A percentile compares a stretch with the other conserved stretches of the same genome.
These are phyloP conservation scores for Limnodromus scolopaceus DNA, from an alignment of 2,797 vertebrate species.

Conservation along the genomic window DNA sequence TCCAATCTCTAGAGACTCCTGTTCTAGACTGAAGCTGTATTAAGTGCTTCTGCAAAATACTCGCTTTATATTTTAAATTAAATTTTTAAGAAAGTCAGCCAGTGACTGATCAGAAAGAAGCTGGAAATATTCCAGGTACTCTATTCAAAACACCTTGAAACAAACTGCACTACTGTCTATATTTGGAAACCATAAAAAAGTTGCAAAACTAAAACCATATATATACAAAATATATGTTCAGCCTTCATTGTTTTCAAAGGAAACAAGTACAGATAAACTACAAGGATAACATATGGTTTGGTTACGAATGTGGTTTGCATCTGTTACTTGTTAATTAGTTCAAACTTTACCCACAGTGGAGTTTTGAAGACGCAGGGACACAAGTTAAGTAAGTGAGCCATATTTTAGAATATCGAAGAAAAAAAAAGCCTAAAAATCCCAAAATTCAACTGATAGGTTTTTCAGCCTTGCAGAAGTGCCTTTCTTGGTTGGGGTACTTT, in stretches of 20 bases:
- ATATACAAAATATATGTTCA: not conserved
- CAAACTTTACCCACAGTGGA: not conserved
- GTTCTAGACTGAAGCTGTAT: not conserved
- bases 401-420: not conserved
- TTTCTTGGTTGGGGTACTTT: not conserved
- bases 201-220: conserved; percentile 48
- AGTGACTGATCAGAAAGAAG: not conserved
- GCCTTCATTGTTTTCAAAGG: conserved; percentile 43
- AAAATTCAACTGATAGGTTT: not conserved
- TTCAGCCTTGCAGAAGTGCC: not conserved
- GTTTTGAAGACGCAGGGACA: not conserved
- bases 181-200: conserved; percentile 25
- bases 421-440: not conserved
- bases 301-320: not conserved
- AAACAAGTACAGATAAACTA: conserved; percentile 45
- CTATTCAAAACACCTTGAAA: conserved; percentile 47
- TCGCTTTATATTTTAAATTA: not conserved
- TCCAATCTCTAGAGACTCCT: not conserved
- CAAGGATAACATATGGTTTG: conserved; percentile 11
- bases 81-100: not conserved
- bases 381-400: rapidly evolving
- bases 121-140: not conserved
- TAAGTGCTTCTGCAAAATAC: not conserved
- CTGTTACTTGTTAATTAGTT: conserved; percentile 46
- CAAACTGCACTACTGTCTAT: not conserved